Conservation (phyloP, 2,113 vertebrate species). For the Rhinichthys klamathensis region DNA sequence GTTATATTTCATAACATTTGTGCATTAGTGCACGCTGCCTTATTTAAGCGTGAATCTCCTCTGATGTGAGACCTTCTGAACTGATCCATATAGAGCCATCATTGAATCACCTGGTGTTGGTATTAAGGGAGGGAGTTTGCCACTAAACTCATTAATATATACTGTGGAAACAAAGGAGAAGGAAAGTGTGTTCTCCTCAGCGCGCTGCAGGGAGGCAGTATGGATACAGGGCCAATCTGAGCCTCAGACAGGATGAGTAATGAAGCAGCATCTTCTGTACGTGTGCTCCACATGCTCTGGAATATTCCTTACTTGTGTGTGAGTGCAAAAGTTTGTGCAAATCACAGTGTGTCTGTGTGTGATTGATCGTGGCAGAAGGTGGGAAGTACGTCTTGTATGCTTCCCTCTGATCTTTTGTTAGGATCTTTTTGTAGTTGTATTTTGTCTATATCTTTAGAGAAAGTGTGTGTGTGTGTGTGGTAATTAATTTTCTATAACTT, state of each 20-base stretch:
- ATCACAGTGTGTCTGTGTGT: neutral
- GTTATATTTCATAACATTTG: neutral
- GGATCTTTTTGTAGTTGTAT: neutral
- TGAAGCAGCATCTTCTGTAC: neutral
- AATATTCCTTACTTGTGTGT: conserved; percentile 15
- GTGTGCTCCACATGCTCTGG: neutral
- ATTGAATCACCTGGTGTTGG: conserved; percentile 24
- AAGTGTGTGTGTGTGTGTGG: conserved; percentile 15
- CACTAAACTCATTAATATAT: conserved; percentile 27
- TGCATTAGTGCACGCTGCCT: conserved; percentile 3
- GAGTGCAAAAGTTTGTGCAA: conserved; percentile 13
- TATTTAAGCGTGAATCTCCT: conserved; percentile 18
- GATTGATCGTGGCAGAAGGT: neutral
- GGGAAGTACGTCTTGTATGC: neutral
- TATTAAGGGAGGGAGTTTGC: neutral
- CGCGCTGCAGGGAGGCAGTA: conserved; percentile 19
- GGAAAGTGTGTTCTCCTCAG: conserved; percentile 27
- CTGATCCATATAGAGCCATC: conserved; percentile 6
- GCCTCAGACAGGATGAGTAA: conserved; percentile 32
- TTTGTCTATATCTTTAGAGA: neutral
- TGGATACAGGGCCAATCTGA: conserved; percentile 20
- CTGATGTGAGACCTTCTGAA: conserved; percentile 8
- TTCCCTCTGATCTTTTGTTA: neutral
- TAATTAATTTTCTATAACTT: conserved; percentile 52
- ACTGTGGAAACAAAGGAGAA: conserved; percentile 4